phyloP scores from a whole-genome alignment of 2,113 vertebrate genomes.

The Pardalotus punctatus region DNA sequence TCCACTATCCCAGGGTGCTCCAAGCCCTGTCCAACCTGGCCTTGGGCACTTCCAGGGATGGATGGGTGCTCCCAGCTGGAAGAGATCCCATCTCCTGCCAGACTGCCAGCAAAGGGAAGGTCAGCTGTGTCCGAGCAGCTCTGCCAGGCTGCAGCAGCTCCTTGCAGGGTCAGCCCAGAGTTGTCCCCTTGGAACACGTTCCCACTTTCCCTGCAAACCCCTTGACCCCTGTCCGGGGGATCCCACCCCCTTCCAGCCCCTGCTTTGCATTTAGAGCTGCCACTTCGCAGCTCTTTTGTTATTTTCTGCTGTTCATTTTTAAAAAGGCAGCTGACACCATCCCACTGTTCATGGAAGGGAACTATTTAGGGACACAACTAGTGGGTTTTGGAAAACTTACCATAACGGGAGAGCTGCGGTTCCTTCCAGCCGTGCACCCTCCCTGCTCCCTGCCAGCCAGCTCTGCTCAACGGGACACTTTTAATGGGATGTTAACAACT shows the following conservation, averaged over 20 bases:
- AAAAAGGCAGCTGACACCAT: constrained; percentile 23
- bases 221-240: not conserved
- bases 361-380: constrained; percentile 35
- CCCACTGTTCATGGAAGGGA: not conserved
- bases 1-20: accelerated
- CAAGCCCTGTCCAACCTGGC: accelerated
- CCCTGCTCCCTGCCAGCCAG: not conserved
- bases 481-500: not conserved
- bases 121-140: accelerated
- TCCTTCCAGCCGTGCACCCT: not conserved
- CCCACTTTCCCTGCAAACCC: not conserved
- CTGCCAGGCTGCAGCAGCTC: not conserved
- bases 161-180: accelerated
- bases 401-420: not conserved
- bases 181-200: accelerated
- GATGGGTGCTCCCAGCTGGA: not conserved
- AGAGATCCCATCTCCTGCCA: not conserved
- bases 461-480: not conserved
- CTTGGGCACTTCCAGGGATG: not conserved
- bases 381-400: constrained; percentile 35
- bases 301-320: not conserved
- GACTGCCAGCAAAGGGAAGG: not conserved
- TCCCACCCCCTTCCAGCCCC: not conserved
- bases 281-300: not conserved
- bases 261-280: not conserved